These are phyloP conservation scores for Habropoda laboriosa DNA, from an alignment of 1,140 invertebrate species.

Conservation along the genomic window DNA sequence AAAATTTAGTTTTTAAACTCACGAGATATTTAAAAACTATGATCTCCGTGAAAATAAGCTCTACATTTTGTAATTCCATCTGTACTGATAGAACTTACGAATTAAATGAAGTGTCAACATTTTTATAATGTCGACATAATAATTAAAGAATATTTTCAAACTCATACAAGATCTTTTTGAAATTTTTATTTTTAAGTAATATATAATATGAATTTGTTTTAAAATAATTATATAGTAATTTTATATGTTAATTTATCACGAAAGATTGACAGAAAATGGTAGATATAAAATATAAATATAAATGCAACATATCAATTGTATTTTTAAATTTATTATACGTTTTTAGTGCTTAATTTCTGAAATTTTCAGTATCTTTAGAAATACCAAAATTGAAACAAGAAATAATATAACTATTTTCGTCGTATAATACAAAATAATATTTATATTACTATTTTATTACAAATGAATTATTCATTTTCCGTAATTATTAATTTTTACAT, in stretches of 20 bases:
- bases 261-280: not conserved
- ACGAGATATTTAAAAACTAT: not conserved
- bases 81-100: not conserved
- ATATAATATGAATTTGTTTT: not conserved
- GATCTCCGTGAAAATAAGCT: not conserved
- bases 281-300: not conserved
- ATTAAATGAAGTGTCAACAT: not conserved
- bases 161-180: too few species aligned
- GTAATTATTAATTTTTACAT: not conserved
- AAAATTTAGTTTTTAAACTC: not conserved
- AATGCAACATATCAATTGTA: not conserved
- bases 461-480: not conserved
- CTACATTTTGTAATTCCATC: not conserved
- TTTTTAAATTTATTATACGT: not conserved
- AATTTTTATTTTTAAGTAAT: not conserved
- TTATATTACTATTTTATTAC: not conserved
- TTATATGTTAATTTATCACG: not conserved
- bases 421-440: not conserved
- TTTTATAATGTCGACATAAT: not conserved
- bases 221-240: not conserved
- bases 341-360: not conserved
- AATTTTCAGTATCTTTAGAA: not conserved
- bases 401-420: not conserved
- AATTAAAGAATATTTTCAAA: not conserved
- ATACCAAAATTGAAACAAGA: not conserved